Conservation (phyloP, 2,888 invertebrate species). For the Coenonympha arcania region DNA sequence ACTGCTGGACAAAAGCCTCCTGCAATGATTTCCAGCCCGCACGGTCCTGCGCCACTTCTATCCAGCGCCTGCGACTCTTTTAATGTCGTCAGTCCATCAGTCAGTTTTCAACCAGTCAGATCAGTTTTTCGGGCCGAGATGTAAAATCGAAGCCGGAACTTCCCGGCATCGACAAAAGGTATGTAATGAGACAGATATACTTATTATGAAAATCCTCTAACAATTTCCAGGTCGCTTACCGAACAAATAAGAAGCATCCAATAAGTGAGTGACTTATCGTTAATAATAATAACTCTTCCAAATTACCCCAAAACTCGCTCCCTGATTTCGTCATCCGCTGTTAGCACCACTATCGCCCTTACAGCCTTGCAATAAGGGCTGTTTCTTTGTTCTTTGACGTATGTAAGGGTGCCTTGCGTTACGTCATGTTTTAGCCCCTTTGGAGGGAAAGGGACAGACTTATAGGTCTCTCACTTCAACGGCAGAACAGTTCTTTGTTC, state of each 20-base stretch:
- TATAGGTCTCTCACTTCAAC: constrained; percentile 33
- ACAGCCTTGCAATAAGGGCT: constrained; percentile 25
- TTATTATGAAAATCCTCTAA: neutral
- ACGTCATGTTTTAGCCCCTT: constrained; percentile 63
- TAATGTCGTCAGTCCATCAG: too few relatives aligned
- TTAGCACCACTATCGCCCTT: neutral
- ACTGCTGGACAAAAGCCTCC: too few relatives aligned
- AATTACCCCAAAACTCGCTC: constrained; percentile 32
- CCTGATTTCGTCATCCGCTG: constrained; percentile 40
- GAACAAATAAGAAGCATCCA: neutral
- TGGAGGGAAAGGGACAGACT: constrained; percentile 35
- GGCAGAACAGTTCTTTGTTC: constrained; percentile 46
- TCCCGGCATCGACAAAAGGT: neutral
- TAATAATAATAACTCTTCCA: constrained; percentile 13
- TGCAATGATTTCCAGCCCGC: too few relatives aligned
- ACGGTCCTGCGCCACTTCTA: too few relatives aligned
- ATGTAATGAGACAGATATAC: too few relatives aligned
- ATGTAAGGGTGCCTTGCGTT: constrained; percentile 49
- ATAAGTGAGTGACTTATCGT: neutral
- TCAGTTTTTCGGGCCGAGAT: too few relatives aligned
- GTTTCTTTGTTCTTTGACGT: constrained; percentile 28
- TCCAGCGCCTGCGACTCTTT: too few relatives aligned
- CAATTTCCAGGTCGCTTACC: neutral
- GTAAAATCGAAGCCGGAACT: too few relatives aligned
- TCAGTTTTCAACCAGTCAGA: neutral